Percentiles rank a stretch among this genome's conserved stretches.
These are phyloP conservation scores for Australoheros facetus DNA, from an alignment of 2,797 vertebrate species.

Conservation along the genomic window DNA sequence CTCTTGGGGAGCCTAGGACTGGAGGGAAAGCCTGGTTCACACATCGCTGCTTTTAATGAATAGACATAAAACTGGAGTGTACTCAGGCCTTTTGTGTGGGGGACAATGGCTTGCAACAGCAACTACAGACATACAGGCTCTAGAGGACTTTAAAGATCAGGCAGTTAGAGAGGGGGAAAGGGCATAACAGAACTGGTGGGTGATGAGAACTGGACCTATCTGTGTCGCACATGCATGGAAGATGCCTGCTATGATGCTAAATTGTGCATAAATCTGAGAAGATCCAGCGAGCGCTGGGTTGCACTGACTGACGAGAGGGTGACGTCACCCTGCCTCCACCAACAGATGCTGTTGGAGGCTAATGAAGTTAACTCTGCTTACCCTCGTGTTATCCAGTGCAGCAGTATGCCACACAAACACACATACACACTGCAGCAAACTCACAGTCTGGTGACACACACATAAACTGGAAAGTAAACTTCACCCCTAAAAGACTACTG, in stretches of 20 bases:
- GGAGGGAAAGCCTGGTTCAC: conserved; percentile 68
- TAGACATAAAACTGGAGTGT: conserved; percentile 69
- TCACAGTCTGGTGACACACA: not conserved
- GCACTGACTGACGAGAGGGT: conserved; percentile 11
- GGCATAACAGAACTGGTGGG: conserved; percentile 20
- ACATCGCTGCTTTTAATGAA: conserved; percentile 71
- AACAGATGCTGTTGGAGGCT: conserved; percentile 63
- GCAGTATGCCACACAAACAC: not conserved
- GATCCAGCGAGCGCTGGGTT: conserved; percentile 1
- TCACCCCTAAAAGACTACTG: not conserved
- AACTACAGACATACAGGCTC: conserved; percentile 63
- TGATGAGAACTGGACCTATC: not conserved
- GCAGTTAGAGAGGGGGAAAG: conserved; percentile 23
- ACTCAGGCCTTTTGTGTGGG: conserved; percentile 70
- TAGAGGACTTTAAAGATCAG: conserved; percentile 53
- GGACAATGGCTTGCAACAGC: conserved; percentile 77
- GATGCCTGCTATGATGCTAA: not conserved
- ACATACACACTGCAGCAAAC: not conserved
- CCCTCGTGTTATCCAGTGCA: conserved; percentile 17
- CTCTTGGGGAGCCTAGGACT: conserved; percentile 50
- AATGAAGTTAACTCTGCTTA: conserved; percentile 67
- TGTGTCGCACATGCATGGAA: not conserved
- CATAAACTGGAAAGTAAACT: not conserved
- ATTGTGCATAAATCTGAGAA: too few relatives aligned
- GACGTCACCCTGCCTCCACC: conserved; percentile 38